Evolutionary conservation across 2,113 vertebrate genomes (phyloP), one percentile per base, ranked within the genome.

Genomic region (Rhineura floridana): DNA sequence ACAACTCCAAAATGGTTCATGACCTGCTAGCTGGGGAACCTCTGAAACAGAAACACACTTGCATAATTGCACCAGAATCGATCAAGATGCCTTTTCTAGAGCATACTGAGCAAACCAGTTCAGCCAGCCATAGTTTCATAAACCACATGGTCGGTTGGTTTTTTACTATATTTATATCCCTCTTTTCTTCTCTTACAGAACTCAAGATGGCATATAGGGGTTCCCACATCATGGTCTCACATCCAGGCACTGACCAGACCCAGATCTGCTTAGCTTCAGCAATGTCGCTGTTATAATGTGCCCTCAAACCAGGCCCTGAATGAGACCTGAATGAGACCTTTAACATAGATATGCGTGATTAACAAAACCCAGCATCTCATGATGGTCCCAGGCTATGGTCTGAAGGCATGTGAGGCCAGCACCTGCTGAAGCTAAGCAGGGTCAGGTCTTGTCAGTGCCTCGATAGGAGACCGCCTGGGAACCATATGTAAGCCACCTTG

Each of bases 261-360:
- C 44, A 83, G 30, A 15, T 19, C 44, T 65, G 28, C 36, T 48
- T 46, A 67, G 30, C 30, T 62, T 39, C 55, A 59, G 21, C 42
- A 28, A 48, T 3, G 25, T 48, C 28, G 30, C 30, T 50, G 75
- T 3, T 33, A 33, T 77, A 11, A 77, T 50, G 39, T 39, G 12
- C 36, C 23, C 12, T 7, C 23, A 15, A 36, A 52, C 75, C 72
- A 76, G 46, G 25, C 55, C 55, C 55, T 59, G n/a, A 33, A 48
- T 65, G 62, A 78, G 75, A 92, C 55, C 55, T 59, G n/a, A 33
- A 48, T 65, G 62, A 78, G 75, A 92, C 17, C 1, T 59, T 72
- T 59, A 70, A 10, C 48, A 13, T 25, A 88, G 65, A 72, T 30
- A 44, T 69, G 9, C 30, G n/a, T 7, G 5, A 39, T 88, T 39